Evolutionary conservation across 2,888 invertebrate genomes (phyloP), one percentile per base, ranked within the genome.

Genomic region (Melangyna quadrimaculata): DNA sequence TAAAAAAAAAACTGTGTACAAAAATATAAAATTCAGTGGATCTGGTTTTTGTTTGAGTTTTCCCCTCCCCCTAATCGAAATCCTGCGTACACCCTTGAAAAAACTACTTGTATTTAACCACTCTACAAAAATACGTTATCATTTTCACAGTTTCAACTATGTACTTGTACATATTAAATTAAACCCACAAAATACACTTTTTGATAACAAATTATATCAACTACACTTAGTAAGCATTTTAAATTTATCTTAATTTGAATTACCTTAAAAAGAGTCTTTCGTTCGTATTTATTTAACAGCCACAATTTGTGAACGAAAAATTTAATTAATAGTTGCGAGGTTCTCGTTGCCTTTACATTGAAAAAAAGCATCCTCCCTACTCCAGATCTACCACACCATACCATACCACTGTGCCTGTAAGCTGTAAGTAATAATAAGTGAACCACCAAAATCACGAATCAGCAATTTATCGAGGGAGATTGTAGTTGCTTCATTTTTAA

Each of bases 401-500:
- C 43, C 6, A n/a, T 7, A 40, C 40, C 8, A 17, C 17, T 14
- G 5, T 40, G 7, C 7, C 8, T 32, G 8, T 37, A 37, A 3
- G 9, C 45, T 17, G n/a, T 12, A 43, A 63, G 63, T 61, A 63
- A 63, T 61, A 57, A 61, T 70, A 75, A 73, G 17, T 43, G 57
- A 37, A 73, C 71, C 74, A 69, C 48, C 40, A 37, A 61, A 53
- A 79, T 79, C 84, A 79, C 84, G 79, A 75, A 74, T 78, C 83
- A 79, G 65, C 84, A 84, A 79, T 79, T 84, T 72, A 32, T 61
- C 72, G 29, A 10, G 37, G 43, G 48, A 75, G 45, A 59, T 70
- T 78, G 70, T 72, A 75, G n/a, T 75, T 84, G 84, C 84, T 84
- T 79, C 63, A 84, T 79, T 84, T 84, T 84, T 84, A 75, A 79